phyloP scores from a whole-genome alignment of 2,113 vertebrate species.

The Coryphaenoides rupestris region DNA sequence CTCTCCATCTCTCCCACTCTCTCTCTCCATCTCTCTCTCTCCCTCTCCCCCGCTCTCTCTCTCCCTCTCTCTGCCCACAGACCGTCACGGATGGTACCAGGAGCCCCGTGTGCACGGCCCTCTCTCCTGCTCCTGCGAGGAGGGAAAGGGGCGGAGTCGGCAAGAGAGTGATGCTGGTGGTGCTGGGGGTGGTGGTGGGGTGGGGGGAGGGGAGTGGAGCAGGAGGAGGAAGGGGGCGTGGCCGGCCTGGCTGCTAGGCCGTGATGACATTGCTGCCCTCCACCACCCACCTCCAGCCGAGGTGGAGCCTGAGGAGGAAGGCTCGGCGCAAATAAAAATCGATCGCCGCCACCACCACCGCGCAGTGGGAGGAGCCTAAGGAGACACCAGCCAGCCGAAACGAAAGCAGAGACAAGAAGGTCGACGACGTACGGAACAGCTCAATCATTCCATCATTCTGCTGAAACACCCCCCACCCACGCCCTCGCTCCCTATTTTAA shows the following conservation, averaged over 20 bases:
- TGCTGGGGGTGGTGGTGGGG: constrained; percentile 47
- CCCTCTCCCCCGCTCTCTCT: neutral
- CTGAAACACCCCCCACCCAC: too few relatives aligned
- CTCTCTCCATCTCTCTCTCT: neutral
- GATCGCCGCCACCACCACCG: too few relatives aligned
- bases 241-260: too few relatives aligned
- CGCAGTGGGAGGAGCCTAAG: constrained; percentile 22
- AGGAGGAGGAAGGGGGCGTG: constrained; percentile 35
- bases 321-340: constrained; percentile 51
- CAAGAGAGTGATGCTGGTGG: too few relatives aligned
- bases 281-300: constrained; percentile 53
- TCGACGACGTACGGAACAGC: too few relatives aligned
- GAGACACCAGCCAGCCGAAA: neutral
- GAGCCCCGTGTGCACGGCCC: constrained; percentile 47
- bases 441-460: too few relatives aligned
- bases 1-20: neutral
- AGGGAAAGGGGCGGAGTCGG: constrained; percentile 44
- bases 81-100: constrained; percentile 59
- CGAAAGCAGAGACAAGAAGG: too few relatives aligned
- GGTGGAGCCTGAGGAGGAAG: constrained; percentile 61
- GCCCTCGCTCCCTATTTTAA: too few relatives aligned
- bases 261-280: constrained; percentile 43
- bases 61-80: constrained; percentile 38
- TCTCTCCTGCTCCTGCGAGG: constrained; percentile 57
- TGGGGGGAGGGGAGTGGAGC: too few relatives aligned